Evolutionary conservation across 2,888 invertebrate genomes (phyloP).

Genomic region (Epirrhoe tristata): DNA sequence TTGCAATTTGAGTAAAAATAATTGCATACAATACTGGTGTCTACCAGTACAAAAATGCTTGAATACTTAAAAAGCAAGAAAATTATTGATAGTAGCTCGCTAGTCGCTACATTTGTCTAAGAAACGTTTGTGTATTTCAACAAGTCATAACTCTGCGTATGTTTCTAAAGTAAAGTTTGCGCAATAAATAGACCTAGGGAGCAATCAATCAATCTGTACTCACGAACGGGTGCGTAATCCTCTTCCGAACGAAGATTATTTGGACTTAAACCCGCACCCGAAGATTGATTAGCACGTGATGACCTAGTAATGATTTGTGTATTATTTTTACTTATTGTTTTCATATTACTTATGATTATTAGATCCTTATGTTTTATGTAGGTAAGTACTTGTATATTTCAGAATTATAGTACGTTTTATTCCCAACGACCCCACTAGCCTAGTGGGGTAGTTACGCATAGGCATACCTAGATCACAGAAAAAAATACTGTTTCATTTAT

Average conservation of each 20-base stretch:
- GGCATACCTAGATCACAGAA: neutral
- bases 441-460: too few relatives aligned
- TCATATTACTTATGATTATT: neutral
- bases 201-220: constrained; percentile 38
- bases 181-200: constrained; percentile 22
- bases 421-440: too few relatives aligned
- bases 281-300: constrained; percentile 40
- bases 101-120: neutral
- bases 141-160: neutral
- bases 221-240: constrained; percentile 33
- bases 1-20: neutral
- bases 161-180: constrained; percentile 13
- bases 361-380: too few relatives aligned
- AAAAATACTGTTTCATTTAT: neutral
- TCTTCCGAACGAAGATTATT: constrained; percentile 33
- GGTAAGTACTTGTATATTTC: neutral
- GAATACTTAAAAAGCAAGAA: too few relatives aligned
- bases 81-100: too few relatives aligned
- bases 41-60: too few relatives aligned
- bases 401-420: constrained; percentile 17
- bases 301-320: constrained; percentile 27
- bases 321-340: neutral
- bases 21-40: neutral
- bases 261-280: constrained; percentile 28
- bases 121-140: constrained; percentile 3